Evolutionary conservation across 2,888 invertebrate species (phyloP), one percentile per base, ranked within the genome.

Genomic region (Drosophila kuntzei): DNA sequence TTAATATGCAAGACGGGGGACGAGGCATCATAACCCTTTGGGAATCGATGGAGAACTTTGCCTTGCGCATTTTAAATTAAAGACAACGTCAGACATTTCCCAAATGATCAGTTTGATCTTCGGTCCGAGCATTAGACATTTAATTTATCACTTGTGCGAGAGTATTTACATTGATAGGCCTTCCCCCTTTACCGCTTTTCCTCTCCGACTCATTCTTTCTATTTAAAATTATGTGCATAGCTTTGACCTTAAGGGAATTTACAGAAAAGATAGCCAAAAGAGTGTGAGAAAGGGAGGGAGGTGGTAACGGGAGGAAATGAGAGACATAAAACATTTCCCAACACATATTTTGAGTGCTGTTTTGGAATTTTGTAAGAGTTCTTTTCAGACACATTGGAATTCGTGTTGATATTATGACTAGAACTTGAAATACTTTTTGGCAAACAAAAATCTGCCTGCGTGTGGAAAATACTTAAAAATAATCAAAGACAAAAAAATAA

Each of bases 351-450:
- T 44, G 63, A 70, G 70, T 65, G 73, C 25, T 62, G 59, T 53
- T 72, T 72, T 76, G 83, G 83, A 76, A 80, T 80, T 76, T 73
- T 79, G 83, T 67, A 80, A 76, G 76, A 85, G 76, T 76, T 86
- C 63, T 61, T 58, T 58, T 32, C 41, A 61, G 65, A 76, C 57
- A 46, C 53, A 58, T 47, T 22, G 67, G 62, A 73, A 72, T 73
- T 60, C 39, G 29, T 58, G 47, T 58, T 50, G 36, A 29, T 65
- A 57, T 71, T 57, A 53, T 60, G 57, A 58, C 58, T 43, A 54
- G 27, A 72, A 72, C 54, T 72, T 61, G 60, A 57, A 54, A 46
- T 47, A 55, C 44, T 39, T 69, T 72, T 76, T 80, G 72, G 64
- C 77, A 65, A 75, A 57, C 57, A 43, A 47, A 43, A 47, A 16